Evolutionary conservation across 1,140 invertebrate species (phyloP), one percentile per base, ranked within the genome.

Genomic region (Stegodyphus mimosarum): DNA sequence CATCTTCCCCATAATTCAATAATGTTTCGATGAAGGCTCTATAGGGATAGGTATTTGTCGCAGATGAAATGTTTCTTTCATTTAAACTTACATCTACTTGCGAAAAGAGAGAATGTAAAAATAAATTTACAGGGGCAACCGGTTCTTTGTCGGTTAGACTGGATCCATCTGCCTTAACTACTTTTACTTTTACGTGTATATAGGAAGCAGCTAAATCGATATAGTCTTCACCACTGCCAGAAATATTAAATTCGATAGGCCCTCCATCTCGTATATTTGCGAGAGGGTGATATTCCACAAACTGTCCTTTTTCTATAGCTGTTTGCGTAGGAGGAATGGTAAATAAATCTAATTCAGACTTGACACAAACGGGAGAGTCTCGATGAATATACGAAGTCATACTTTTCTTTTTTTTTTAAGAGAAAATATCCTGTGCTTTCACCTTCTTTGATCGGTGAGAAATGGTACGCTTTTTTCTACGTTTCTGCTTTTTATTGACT

Each of bases 1-100:
- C 70, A 6, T 72, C 70, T 72, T 72, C 70, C 11, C 70, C 70
- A 51, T 50, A 72, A 50, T 72, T 72, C 49, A 72, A 50, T n/a
- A 72, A 50, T 49, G 33, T 72, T 50, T 72, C 70, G 9, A 72
- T 72, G 48, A 48, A 72, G 7, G 70, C 70, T 7, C 70, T 72
- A 6, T 72, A 72, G 9, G 70, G 70, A 52, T 72, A 72, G 7
- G 70, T 72, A 33, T 72, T 72, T 2, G 7, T 50, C 9, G 70
- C 33, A 72, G 70, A 49, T 10, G 70, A 6, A 11, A 72, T 51
- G 10, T 50, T 50, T 49, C 48, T 10, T 7, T 72, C 70, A 17
- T 72, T 72, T 50, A 72, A 50, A 72, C 70, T 72, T 13, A 72
- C n/a, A 17, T 72, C 4, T 10, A 72, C 6, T 51, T 72, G 70